Evolutionary conservation across 2,113 vertebrate genomes (phyloP), one percentile per base, ranked within the genome.

Genomic region (Taxidea taxus): DNA sequence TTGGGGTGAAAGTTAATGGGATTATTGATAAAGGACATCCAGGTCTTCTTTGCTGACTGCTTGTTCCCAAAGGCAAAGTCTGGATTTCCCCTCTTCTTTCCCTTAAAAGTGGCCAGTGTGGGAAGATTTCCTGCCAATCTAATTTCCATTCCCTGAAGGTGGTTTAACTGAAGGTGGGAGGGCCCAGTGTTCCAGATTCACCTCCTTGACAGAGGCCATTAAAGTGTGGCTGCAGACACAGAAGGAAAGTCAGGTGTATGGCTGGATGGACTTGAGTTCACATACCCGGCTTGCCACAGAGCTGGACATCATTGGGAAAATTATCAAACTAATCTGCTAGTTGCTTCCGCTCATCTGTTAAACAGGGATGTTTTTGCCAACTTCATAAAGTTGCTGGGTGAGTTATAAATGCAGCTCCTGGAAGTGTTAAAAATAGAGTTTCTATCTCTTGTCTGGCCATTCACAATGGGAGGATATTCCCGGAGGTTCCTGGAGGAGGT

Each of bases 161-260:
- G 21, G 60, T 39, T 15, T 70, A 44, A 47, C 44, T 49, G 51
- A 81, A 87, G 37, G 62, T 60, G 25, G 3, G 13, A 16, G 18
- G 42, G 39, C 51, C 34, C 37, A 7, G n/a, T 1, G 1, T 81
- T 60, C n/a, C 74, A 60, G 56, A 68, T 16, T 34, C 51, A 10
- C 4, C 7, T 80, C 25, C 18, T 31, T 54, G 37, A 54, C 42
- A n/a, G 13, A 77, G 1, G 5, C n/a, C 3, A 0, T 4, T 15
- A 54, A 74, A 29, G 54, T 42, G 9, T 1, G 27, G 7, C 78
- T 74, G 37, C 15, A 62, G 37, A 7, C 25, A 16, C 8, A 3
- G 54, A 34, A 54, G 13, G 27, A 27, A 15, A 1, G 0, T 1
- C 6, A 21, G 34, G 27, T 74, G 9, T 23, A 51, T 11, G n/a